Evolutionary conservation across 2,113 vertebrate genomes (phyloP).

Genomic region (Oreochromis spilurus): DNA sequence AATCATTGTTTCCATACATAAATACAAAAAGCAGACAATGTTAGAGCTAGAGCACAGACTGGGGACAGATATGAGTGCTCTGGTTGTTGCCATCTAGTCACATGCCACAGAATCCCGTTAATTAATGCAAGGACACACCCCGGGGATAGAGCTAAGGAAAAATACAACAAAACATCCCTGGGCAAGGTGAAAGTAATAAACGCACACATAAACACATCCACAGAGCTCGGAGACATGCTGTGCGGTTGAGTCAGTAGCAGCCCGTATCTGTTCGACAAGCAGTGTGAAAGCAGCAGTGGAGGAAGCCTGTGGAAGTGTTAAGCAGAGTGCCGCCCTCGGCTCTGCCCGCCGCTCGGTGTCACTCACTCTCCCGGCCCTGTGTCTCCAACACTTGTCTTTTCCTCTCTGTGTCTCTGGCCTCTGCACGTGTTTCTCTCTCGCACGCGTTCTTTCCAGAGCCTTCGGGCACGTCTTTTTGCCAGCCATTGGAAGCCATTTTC

Average conservation of each 20-base stretch:
- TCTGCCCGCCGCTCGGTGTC: slow-evolving; percentile 8
- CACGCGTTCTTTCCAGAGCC: background rate
- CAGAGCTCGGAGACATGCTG: background rate
- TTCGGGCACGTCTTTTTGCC: slow-evolving; percentile 31
- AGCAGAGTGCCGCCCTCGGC: slow-evolving; percentile 15
- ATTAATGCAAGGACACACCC: slow-evolving; percentile 61
- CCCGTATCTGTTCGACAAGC: slow-evolving; percentile 7
- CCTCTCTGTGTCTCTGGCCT: background rate
- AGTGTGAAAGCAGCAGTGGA: background rate
- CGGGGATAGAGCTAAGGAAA: slow-evolving; percentile 15
- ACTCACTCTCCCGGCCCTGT: background rate
- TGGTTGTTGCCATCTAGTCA: background rate
- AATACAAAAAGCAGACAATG: background rate
- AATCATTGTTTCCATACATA: background rate
- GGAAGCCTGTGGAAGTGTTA: slow-evolving; percentile 29
- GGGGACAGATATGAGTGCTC: background rate
- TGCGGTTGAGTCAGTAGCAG: background rate
- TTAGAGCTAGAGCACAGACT: background rate
- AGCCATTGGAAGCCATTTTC: slow-evolving; percentile 37
- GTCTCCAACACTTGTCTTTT: slow-evolving; percentile 1
- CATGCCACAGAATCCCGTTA: slow-evolving; percentile 24
- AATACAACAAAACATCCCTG: slow-evolving; percentile 52
- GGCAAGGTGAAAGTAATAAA: slow-evolving; percentile 60
- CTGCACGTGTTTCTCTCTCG: background rate
- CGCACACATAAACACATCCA: background rate